These are phyloP conservation scores for Micromesistius poutassou DNA, from an alignment of 2,797 vertebrate genomes.

Conservation along the genomic window DNA sequence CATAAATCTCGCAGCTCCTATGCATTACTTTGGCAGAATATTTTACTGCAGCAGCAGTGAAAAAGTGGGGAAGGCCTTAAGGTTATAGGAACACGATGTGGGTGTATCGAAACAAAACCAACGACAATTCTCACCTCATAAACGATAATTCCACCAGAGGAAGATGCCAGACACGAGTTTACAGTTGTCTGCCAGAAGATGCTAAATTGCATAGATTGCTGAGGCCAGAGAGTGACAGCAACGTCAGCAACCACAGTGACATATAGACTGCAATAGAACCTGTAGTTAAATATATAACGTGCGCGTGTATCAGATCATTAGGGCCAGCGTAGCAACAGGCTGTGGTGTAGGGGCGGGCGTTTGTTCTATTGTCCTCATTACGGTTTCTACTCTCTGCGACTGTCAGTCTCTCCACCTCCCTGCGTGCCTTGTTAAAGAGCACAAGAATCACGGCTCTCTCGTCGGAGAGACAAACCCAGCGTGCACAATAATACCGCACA, in stretches of 20 bases:
- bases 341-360: conserved; percentile 26
- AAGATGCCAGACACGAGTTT: not conserved
- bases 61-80: conserved; percentile 15
- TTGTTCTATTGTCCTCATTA: conserved; percentile 63
- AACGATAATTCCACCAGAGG: not conserved
- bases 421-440: conserved; percentile 61
- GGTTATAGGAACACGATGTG: conserved; percentile 22
- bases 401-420: conserved; percentile 69
- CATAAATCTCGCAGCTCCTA: conserved; percentile 23
- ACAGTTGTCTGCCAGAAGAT: not conserved
- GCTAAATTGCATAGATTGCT: not conserved
- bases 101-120: conserved; percentile 15
- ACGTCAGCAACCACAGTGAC: conserved; percentile 33
- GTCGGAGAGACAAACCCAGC: conserved; percentile 37
- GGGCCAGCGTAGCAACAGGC: conserved; percentile 36
- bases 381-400: conserved; percentile 50
- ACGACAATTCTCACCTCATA: not conserved
- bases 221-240: conserved; percentile 8
- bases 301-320: conserved; percentile 63
- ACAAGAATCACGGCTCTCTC: conserved; percentile 55
- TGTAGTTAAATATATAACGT: conserved; percentile 58
- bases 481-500: conserved; percentile 28
- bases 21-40: conserved; percentile 26
- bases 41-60: conserved; percentile 18
- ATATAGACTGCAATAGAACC: conserved; percentile 47